These are phyloP conservation scores for Corydoras maculifer DNA, from an alignment of 2,113 vertebrate species.

Conservation along the genomic window DNA sequence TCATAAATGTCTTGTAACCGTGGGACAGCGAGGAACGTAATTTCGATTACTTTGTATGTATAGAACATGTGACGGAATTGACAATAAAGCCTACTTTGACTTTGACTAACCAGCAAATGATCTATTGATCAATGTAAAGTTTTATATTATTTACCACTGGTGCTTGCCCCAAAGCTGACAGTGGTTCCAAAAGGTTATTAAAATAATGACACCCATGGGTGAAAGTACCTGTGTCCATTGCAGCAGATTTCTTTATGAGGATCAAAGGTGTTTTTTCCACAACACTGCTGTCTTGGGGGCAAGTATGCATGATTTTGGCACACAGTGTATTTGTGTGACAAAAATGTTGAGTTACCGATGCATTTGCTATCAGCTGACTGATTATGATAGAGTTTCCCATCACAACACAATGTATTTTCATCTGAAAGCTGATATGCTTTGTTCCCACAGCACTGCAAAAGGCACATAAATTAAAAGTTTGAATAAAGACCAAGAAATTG, in stretches of 20 bases:
- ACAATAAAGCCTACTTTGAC: no score
- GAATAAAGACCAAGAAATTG: not conserved
- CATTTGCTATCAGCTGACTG: not conserved
- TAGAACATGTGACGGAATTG: no score
- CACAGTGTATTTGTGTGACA: not conserved
- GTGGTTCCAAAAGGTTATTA: no score
- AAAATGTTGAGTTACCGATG: not conserved
- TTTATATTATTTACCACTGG: no score
- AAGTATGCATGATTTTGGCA: not conserved
- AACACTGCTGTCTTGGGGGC: constrained; percentile 11
- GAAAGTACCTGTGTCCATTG: constrained; percentile 25
- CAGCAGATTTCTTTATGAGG: constrained; percentile 25
- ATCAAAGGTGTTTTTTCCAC: constrained; percentile 11
- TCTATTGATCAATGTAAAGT: no score
- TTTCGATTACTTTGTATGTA: no score
- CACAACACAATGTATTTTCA: constrained; percentile 12
- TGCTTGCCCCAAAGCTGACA: no score
- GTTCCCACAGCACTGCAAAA: constrained; percentile 22
- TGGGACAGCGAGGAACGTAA: no score
- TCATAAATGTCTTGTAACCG: no score
- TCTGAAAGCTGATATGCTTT: not conserved
- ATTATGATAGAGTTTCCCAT: not conserved
- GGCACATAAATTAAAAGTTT: not conserved
- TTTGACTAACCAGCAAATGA: no score
- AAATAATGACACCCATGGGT: not conserved